Evolutionary conservation across 1,140 invertebrate genomes (phyloP).

Genomic region (Drosophila suzukii): DNA sequence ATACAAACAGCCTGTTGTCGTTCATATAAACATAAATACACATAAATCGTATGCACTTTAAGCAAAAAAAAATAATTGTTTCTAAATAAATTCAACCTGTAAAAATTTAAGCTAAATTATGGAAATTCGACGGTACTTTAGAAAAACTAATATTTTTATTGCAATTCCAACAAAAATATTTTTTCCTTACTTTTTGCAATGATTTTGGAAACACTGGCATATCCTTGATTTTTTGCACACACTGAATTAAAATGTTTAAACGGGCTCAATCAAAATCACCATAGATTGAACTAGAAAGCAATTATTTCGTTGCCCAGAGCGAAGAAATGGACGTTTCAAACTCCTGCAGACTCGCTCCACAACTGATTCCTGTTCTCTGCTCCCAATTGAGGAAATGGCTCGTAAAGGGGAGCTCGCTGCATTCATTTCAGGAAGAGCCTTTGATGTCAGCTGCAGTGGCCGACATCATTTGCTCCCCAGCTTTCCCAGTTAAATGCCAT

Average conservation of each 20-base stretch:
- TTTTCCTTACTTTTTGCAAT: no score
- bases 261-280: background rate
- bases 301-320: background rate
- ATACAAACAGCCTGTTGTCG: no score
- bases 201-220: no score
- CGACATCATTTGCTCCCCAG: slow-evolving; percentile 20
- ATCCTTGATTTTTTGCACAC: background rate
- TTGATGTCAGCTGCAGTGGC: slow-evolving; percentile 35
- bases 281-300: background rate
- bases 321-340: background rate
- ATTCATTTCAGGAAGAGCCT: slow-evolving; percentile 8
- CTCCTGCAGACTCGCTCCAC: background rate
- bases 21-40: no score
- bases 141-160: no score
- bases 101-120: no score
- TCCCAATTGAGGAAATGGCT: background rate
- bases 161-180: no score
- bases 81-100: no score
- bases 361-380: slow-evolving; percentile 7
- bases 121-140: no score
- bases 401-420: slow-evolving; percentile 12
- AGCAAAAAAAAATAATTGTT: no score
- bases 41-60: no score
- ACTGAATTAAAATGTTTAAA: background rate
- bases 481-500: slow-evolving; percentile 27